Percentiles rank a stretch among this genome's conserved stretches.
Conservation (phyloP, 2,113 vertebrate species). For the Mandrillus leucophaeus region DNA sequence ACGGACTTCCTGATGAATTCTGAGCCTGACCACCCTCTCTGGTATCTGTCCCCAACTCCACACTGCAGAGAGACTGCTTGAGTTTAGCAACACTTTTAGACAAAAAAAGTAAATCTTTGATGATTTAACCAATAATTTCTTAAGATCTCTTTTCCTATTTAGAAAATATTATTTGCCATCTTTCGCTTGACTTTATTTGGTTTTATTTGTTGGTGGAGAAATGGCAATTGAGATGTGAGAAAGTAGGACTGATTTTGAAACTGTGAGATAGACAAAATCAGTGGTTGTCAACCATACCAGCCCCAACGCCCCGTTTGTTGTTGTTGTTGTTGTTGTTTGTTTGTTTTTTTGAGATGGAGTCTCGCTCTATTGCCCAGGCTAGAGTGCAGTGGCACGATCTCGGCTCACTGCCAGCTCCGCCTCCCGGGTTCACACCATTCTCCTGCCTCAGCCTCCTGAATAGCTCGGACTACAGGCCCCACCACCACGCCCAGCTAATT, state of each 20-base stretch:
- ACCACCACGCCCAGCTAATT: too few species aligned
- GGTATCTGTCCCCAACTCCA: background rate
- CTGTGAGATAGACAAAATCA: background rate
- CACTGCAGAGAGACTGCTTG: background rate
- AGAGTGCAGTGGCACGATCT: too few species aligned
- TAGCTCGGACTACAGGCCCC: too few species aligned
- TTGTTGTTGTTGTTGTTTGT: too few species aligned
- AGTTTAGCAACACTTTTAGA: background rate
- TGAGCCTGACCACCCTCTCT: background rate
- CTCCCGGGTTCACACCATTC: too few species aligned
- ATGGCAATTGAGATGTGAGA: background rate
- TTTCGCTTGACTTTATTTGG: background rate
- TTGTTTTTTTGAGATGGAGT: too few species aligned
- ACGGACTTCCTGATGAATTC: background rate
- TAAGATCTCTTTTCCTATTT: background rate
- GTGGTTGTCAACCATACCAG: background rate
- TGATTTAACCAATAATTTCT: background rate
- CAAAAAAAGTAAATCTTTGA: background rate
- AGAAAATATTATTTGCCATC: background rate
- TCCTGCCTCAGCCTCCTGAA: too few species aligned
- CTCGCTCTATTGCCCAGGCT: too few species aligned
- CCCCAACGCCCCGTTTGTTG: too few species aligned
- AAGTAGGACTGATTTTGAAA: background rate
- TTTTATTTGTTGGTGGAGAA: slow-evolving; percentile 22
- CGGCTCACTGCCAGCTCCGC: too few species aligned